Base-by-base conservation (phyloP, 2,113 vertebrate genomes). In the Neomonachus schauinslandi region DNA sequence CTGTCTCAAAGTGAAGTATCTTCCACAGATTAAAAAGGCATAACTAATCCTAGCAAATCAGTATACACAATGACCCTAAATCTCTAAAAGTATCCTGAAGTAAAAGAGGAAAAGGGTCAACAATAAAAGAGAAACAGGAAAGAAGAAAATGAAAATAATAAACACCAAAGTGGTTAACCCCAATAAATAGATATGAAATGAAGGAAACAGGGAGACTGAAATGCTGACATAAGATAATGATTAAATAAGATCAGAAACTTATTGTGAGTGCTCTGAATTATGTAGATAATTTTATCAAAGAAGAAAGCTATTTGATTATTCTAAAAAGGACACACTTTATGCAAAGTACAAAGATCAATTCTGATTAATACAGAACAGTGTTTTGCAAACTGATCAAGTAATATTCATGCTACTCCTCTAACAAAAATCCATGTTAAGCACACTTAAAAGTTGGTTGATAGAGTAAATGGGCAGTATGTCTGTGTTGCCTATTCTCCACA, bases 1-100 rank as follows among this genome's bases (percentile, higher is more conserved):
- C 57, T 94, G 42, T 79, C 14, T 92, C 28, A 97, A 91, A 92
- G 39, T 87, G 65, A 95, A 97, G 3, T 55, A 69, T 67, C 28
- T 94, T 87, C 36, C 36, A 83, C 22, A 94, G 69, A 94, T 76
- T 91, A 77, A 94, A 80, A 89, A 74, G 28, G 10, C 42, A 55
- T 53, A 72, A 93, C 88, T 91, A 95, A 84, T 88, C 89, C 21
- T 53, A 82, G 67, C 13, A 97, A 88, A 42, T 49, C 51, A 80
- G 28, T 13, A 90, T 55, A 61, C 22, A 24, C 36, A 92, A 77
- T 59, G 87, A 69, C 9, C 51, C 49, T 26, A 81, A 51, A 61
- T 77, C 71, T 93, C 49, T 6, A 55, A 94, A 82, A 82, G 12
- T 81, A 24, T 67, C 22, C 86, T 83, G 2, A 93, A 88, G 51